Base-by-base conservation (phyloP, 2,888 invertebrate species). In the Lutraria lutraria region DNA sequence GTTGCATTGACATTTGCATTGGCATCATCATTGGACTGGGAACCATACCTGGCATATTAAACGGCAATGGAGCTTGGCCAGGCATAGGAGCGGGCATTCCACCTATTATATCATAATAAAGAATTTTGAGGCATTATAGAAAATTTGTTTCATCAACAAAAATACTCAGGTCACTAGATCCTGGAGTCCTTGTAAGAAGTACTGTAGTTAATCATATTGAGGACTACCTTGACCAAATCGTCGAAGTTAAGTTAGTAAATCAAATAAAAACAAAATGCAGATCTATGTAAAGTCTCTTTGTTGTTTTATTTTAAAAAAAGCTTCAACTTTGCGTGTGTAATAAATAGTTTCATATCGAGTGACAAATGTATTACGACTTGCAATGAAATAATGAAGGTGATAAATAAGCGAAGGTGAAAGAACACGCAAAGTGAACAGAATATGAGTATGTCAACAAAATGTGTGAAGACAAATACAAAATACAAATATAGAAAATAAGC, bases 21-120 rank as follows among this genome's bases (percentile, higher is more conserved):
- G 85, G 85, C 80, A 85, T 85, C 25, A 56, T 31, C 79, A 85
- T 56, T 8, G 85, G 85, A 0, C 60, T 34, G 21, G 85, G 85
- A 16, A 43, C 43, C 60, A 43, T 80, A 12, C 85, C 85, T 60
- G 85, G 85, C 85, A 85, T 85, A 25, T 85, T 85, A 84, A 84
- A 84, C 16, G 84, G 84, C 76, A 84, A 53, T 19, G 84, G 29
- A 8, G 43, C 52, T 34, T 63, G 60, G 1, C 12, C 19, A 16
- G 60, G 34, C 52, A 13, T 83, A n/a, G 84, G 13, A 19, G 72
- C 31, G 52, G 72, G 53, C 84, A 52, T 76, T 76, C 76, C 25
- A 34, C 76, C 76, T 76, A 76, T 76, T 34, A 25, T 19, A 15
- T 76, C 34, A 76, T 21, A 76, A 76, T 76, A 76, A 76, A 76